Evolutionary conservation across 2,797 vertebrate species (phyloP).

Genomic region (Coranthus polyacanthus): DNA sequence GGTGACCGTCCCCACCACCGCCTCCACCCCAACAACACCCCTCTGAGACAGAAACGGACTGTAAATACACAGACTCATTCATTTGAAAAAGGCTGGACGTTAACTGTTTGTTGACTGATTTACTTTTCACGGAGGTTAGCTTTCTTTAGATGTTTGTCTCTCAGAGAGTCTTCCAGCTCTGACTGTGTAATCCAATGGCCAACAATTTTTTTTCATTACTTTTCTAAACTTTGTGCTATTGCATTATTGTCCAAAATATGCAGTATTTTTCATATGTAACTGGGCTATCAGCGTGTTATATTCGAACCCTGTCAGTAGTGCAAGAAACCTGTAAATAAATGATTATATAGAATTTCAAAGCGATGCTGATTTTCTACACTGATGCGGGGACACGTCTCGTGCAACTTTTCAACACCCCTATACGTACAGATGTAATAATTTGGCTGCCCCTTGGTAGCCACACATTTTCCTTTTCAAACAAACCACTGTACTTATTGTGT

Average conservation of each 20-base stretch:
- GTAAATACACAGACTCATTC: conserved; percentile 3
- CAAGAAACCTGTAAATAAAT: conserved; percentile 80
- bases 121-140: conserved; percentile 5
- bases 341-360: conserved; percentile 42
- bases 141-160: conserved; percentile 52
- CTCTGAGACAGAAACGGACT: conserved; percentile 63
- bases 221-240: conserved; percentile 53
- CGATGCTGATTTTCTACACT: neutral
- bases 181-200: conserved; percentile 19
- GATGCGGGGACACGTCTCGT: neutral
- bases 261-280: conserved; percentile 51
- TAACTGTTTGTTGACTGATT: conserved; percentile 14
- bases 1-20: conserved; percentile 80
- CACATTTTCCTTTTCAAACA: too few species aligned
- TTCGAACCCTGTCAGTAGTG: conserved; percentile 51
- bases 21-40: conserved; percentile 80
- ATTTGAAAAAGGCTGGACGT: conserved; percentile 6
- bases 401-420: neutral
- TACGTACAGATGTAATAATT: fast-evolving
- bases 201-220: conserved; percentile 33
- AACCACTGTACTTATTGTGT: too few species aligned
- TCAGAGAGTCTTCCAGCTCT: conserved; percentile 45
- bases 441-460: too few species aligned
- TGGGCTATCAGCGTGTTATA: conserved; percentile 32
- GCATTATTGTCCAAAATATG: conserved; percentile 60